These are phyloP conservation scores for Kradibia gibbosae DNA, from an alignment of 1,140 invertebrate species.

Conservation along the genomic window DNA sequence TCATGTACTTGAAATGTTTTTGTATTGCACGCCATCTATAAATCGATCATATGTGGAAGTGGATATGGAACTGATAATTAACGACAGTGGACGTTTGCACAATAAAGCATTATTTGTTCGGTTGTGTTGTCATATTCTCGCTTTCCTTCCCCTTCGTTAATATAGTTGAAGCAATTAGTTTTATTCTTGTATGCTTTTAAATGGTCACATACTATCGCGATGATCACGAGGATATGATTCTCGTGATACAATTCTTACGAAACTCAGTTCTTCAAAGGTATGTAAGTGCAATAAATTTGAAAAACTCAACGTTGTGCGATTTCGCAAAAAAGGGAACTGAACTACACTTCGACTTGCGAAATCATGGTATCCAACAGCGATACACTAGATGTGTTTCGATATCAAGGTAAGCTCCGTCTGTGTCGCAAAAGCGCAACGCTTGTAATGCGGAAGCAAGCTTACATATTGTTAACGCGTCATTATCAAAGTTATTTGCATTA, in stretches of 20 bases:
- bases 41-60: slow-evolving; percentile 23
- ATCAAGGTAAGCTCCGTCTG: slow-evolving; percentile 48
- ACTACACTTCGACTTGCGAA: background rate
- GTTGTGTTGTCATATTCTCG: background rate
- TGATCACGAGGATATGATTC: slow-evolving; percentile 45
- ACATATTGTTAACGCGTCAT: background rate
- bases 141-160: background rate
- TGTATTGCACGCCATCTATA: slow-evolving; percentile 32
- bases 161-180: background rate
- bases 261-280: slow-evolving; percentile 11
- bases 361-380: slow-evolving; percentile 40
- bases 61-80: slow-evolving; percentile 7
- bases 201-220: slow-evolving; percentile 29
- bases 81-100: background rate
- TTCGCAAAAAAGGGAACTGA: background rate
- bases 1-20: background rate
- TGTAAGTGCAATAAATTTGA: slow-evolving; percentile 13
- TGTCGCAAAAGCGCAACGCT: no score
- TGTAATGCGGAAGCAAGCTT: background rate
- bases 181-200: slow-evolving; percentile 33
- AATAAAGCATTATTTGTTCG: slow-evolving; percentile 3
- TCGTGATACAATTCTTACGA: slow-evolving; percentile 39
- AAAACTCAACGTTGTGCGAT: background rate
- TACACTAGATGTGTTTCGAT: slow-evolving; percentile 11
- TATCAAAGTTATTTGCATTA: background rate